Base-by-base conservation (phyloP, 1,140 invertebrate species). In the Palaemon carinicauda region DNA sequence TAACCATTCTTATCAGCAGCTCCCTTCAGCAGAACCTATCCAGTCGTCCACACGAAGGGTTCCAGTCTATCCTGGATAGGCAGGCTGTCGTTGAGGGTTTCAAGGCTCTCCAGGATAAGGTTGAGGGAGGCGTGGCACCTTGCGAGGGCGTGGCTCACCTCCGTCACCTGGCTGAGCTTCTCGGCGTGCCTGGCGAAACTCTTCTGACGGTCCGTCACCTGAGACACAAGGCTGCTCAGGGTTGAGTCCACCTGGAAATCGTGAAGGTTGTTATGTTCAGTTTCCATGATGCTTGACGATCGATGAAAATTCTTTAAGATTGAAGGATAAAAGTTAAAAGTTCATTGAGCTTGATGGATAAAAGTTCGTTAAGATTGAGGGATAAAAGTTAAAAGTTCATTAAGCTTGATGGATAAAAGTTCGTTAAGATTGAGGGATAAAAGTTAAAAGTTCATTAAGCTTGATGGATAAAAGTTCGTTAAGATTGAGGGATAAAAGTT, bases 41-140 rank as follows among this genome's bases (percentile, higher is more conserved):
- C 95, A 73, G 95, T 96, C 10, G 95, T 96, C 96, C 96, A 97
- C 14, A 96, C 94, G 91, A 98, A 98, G 0, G 96, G 96, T 92
- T 98, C 96, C 24, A 98, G 91, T 53, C 96, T 93, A 86, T 97
- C 95, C 51, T 96, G 95, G 71, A 95, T 92, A 9, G 97, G 97
- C 51, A 99, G 92, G 54, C 96, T 91, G 91, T 95, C 95, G 91
- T 98, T 98, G 24, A 98, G 92, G 4, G 94, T 94, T 90, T 98
- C 96, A 89, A 98, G 93, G 74, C 95, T 95, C 90, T 96, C 96
- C 0, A 98, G 91, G 10, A 96, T 96, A 91, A 97, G 95, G 90
- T 97, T 96, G 9, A 98, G 92, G 79, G 95, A 92, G 60, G 94
- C 94, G 91, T 97, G 96, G 90, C 97, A 97, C 50, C 95, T 93